A percentile compares a stretch with the other conserved stretches of the same genome.
phyloP scores from a whole-genome alignment of 2,797 vertebrate species.

The Heterohyrax brucei region DNA sequence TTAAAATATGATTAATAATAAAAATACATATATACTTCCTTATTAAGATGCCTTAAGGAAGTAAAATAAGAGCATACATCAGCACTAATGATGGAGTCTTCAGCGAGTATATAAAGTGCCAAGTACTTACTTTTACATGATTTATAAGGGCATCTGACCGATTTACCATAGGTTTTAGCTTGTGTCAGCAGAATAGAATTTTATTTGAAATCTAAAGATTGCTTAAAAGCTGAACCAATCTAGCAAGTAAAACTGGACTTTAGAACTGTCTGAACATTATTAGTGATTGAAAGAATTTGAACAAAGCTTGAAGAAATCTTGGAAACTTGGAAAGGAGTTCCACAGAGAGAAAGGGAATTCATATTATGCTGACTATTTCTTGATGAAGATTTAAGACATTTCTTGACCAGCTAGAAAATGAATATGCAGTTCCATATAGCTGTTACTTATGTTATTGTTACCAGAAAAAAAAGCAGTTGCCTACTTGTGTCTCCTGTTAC shows the following conservation, averaged over 20 bases:
- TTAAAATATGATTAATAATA: background rate
- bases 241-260: constrained; percentile 39
- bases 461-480: background rate
- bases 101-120: background rate
- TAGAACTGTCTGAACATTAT: background rate
- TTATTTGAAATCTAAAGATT: constrained; percentile 71
- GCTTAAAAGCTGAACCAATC: constrained; percentile 63
- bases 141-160: constrained; percentile 57
- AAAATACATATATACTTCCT: background rate
- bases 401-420: background rate
- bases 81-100: constrained; percentile 31
- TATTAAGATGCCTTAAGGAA: background rate
- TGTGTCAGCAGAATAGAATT: constrained; percentile 69
- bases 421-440: background rate
- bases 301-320: background rate
- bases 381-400: background rate
- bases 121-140: constrained; percentile 10
- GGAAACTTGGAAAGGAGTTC: background rate
- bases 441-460: background rate
- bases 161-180: constrained; percentile 51
- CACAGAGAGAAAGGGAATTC: background rate
- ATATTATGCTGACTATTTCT: background rate
- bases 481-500: too few relatives aligned
- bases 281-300: constrained; percentile 1
- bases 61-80: background rate